Percentiles rank a stretch among this genome's conserved stretches.
These are phyloP conservation scores for Branchipolynoe longqiensis DNA, from an alignment of 2,888 invertebrate species.

Conservation along the genomic window DNA sequence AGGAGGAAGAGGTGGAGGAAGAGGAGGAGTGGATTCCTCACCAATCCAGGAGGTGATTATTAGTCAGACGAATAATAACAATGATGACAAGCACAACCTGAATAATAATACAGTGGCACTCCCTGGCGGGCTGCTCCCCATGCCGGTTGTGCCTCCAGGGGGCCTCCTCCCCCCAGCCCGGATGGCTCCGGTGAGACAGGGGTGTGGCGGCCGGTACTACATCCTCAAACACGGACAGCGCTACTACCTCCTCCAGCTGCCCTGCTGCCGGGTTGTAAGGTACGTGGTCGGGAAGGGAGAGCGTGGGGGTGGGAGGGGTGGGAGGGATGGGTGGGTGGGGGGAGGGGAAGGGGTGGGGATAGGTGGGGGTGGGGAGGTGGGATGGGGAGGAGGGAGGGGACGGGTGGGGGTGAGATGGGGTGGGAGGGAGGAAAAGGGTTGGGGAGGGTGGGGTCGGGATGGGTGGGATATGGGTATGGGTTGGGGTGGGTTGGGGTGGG, in stretches of 20 bases:
- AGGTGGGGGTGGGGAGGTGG: too few relatives aligned
- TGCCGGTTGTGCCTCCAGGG: background rate
- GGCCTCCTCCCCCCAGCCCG: background rate
- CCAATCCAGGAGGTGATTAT: too few relatives aligned
- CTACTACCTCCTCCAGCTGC: slow-evolving; percentile 61
- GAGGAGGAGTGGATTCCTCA: too few relatives aligned
- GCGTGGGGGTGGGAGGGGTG: background rate
- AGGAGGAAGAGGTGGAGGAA: too few relatives aligned
- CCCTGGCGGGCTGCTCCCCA: background rate
- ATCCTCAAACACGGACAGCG: slow-evolving; percentile 57
- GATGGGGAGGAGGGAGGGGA: too few relatives aligned
- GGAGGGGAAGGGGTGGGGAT: too few relatives aligned
- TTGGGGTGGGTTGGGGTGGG: background rate
- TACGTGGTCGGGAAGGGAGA: slow-evolving; percentile 19
- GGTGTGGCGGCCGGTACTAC: slow-evolving; percentile 60
- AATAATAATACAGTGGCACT: background rate
- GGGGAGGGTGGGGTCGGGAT: background rate
- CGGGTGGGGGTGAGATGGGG: background rate
- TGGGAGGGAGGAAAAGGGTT: background rate
- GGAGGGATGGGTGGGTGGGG: background rate
- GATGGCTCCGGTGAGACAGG: slow-evolving; percentile 36
- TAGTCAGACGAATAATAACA: background rate
- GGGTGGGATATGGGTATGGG: background rate
- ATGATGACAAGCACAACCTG: background rate
- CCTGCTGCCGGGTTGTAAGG: slow-evolving; percentile 60